These are phyloP conservation scores for Empis livida DNA, from an alignment of 2,888 invertebrate genomes.

Conservation along the genomic window DNA sequence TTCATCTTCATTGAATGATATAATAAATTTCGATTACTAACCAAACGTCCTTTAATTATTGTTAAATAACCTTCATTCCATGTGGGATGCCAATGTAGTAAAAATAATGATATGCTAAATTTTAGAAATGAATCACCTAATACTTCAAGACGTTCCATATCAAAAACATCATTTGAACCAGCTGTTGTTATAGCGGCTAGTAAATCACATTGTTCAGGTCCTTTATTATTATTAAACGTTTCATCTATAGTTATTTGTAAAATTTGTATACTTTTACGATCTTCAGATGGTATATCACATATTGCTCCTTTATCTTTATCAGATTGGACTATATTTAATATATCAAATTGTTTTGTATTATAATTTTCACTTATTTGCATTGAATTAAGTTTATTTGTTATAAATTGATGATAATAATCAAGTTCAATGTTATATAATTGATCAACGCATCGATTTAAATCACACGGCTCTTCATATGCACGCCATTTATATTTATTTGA, in stretches of 20 bases:
- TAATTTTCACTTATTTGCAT: neutral
- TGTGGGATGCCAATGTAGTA: conserved; percentile 48
- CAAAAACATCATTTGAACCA: conserved; percentile 55
- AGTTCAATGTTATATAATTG: conserved; percentile 49
- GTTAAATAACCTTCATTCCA: conserved; percentile 66
- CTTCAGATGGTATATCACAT: no score
- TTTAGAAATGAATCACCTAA: conserved; percentile 80
- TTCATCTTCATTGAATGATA: conserved; percentile 45
- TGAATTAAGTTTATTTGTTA: conserved; percentile 21
- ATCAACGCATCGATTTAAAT: conserved; percentile 22
- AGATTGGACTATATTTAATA: neutral
- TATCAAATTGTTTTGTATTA: neutral
- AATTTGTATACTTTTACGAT: conserved; percentile 7
- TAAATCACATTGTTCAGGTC: conserved; percentile 30
- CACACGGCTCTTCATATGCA: conserved; percentile 45
- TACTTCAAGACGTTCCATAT: conserved; percentile 69
- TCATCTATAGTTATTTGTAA: conserved; percentile 13
- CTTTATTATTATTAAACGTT: conserved; percentile 6
- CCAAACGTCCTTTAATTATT: conserved; percentile 47
- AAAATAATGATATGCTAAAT: conserved; percentile 52
- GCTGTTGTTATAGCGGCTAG: conserved; percentile 52
- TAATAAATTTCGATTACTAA: conserved; percentile 75
- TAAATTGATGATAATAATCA: conserved; percentile 54
- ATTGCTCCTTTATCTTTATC: neutral
- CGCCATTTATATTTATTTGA: conserved; percentile 20